A percentile compares a stretch with the other conserved stretches of the same genome.
Evolutionary conservation across 2,888 invertebrate genomes (phyloP).

Genomic region (Helobdella robusta): DNA sequence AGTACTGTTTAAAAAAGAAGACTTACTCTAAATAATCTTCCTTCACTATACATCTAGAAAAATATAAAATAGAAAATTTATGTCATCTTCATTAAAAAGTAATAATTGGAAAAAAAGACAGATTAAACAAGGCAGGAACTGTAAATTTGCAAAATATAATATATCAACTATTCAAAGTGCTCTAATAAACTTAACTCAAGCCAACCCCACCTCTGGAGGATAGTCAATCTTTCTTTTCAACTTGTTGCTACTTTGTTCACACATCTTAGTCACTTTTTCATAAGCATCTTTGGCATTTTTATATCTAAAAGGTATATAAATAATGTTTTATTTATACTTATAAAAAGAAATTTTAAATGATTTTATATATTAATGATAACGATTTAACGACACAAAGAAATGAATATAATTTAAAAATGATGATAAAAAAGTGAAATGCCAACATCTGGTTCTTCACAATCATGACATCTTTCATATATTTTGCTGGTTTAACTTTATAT

Average conservation of each 20-base stretch:
- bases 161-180: no score
- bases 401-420: not conserved
- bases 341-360: not conserved
- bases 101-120: not conserved
- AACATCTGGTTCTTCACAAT: slow-evolving; percentile 19
- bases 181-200: not conserved
- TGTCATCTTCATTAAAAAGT: not conserved
- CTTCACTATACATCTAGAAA: slow-evolving; percentile 22
- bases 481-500: not conserved
- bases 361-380: not conserved
- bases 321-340: not conserved
- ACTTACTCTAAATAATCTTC: slow-evolving; percentile 16
- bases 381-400: not conserved
- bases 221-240: slow-evolving; percentile 7
- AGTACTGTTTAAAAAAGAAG: not conserved
- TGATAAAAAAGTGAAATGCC: not conserved
- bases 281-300: slow-evolving; percentile 21
- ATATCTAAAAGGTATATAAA: not conserved
- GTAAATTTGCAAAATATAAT: no score
- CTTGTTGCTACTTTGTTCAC: not conserved
- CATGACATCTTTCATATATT: slow-evolving; percentile 20
- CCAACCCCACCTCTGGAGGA: slow-evolving; percentile 12
- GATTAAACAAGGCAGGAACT: no score
- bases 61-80: not conserved
- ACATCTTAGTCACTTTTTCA: slow-evolving; percentile 20